phyloP scores from a whole-genome alignment of 2,113 vertebrate genomes.

The Athene cunicularia region DNA sequence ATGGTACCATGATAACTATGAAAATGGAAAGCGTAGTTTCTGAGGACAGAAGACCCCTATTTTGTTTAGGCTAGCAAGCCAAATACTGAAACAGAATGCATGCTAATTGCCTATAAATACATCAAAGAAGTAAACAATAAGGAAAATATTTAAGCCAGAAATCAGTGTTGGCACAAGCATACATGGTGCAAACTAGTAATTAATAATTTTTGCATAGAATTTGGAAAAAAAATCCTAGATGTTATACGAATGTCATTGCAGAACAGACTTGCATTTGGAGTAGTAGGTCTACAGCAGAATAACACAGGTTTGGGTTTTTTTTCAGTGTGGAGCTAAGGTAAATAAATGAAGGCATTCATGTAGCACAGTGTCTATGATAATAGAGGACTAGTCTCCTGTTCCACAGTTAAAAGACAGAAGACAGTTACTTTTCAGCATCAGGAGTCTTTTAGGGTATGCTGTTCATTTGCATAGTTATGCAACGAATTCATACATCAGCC shows the following conservation, averaged over 20 bases:
- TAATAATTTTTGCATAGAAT: not conserved
- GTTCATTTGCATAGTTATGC: not conserved
- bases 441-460: not conserved
- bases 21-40: not conserved
- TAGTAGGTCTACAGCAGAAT: not conserved
- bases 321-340: not conserved
- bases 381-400: not conserved
- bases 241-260: not conserved
- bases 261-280: not conserved
- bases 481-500: not conserved
- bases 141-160: not conserved
- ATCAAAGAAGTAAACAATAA: not conserved
- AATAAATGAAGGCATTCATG: not conserved
- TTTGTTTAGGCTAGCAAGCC: not conserved
- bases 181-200: not conserved
- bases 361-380: not conserved
- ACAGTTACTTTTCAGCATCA: not conserved
- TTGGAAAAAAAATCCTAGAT: not conserved
- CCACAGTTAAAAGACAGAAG: not conserved
- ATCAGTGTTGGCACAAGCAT: not conserved
- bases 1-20: not conserved
- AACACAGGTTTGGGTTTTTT: not conserved
- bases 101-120: not conserved
- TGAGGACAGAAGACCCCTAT: not conserved
- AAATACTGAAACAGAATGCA: not conserved